Base-by-base conservation (phyloP, 2,113 vertebrate species). In the Scatophagus argus region DNA sequence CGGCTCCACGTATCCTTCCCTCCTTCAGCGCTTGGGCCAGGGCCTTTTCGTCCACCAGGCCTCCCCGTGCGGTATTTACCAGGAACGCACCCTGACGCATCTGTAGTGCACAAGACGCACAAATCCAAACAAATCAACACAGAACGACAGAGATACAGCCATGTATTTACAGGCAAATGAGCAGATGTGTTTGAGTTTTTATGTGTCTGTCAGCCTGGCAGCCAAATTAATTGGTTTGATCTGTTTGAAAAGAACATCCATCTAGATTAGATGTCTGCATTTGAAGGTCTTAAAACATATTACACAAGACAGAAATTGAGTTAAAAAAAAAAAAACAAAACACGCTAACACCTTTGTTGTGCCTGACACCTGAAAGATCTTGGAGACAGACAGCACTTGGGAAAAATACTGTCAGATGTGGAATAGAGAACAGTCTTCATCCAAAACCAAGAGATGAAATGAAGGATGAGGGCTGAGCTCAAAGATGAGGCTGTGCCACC, bases 11-110 rank as follows among this genome's bases (percentile, higher is more conserved):
- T 97, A 99, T 97, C 94, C 98, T 91, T 5, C 98, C 98, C 88
- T 99, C 98, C 92, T 98, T 99, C 91, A 99, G 94, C 3, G 97
- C 98, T 85, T 99, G 98, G 46, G 98, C 96, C 89, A 99, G 95
- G 88, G 98, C 96, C 70, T 99, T 99, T 94, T 99, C 98, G 2
- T 99, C 98, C 92, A 99, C 98, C 92, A 99, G 95, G n/a, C 98
- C 98, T 0, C 98, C 98, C 0, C 98, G 95, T 0, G 98, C 97
- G 0, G 97, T 96, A 56, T 99, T 99, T 81, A 99, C 98, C 85
- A 99, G 95, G 94, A 99, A 99, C 0, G 98, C 98, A 2, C 98
- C 98, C 91, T 99, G 98, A 88, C 98, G 96, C 98, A 99, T 99
- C 98, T 99, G 87, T 0, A 8, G 0, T 0, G 11, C 23, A 79